A percentile compares a stretch with the other conserved stretches of the same genome.
These are phyloP conservation scores for Spea hammondii DNA, from an alignment of 2,797 vertebrate species.

Conservation along the genomic window DNA sequence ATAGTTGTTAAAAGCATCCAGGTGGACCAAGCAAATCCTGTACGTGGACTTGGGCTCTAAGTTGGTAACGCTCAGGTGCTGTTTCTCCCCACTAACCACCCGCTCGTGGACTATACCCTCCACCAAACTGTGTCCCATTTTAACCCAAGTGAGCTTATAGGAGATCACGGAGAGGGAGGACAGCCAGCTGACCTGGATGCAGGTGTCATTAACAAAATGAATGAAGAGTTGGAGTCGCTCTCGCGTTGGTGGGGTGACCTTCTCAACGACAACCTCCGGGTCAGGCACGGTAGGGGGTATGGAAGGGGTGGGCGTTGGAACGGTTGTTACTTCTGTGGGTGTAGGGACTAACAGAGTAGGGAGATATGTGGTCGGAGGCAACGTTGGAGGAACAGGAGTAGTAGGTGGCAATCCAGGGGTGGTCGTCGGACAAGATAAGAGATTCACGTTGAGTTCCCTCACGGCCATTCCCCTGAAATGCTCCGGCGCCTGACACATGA, in stretches of 20 bases:
- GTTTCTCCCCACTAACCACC: slow-evolving; percentile 83
- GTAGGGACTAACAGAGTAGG: slow-evolving; percentile 57
- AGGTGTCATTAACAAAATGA: slow-evolving; percentile 85
- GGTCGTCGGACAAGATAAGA: slow-evolving; percentile 81
- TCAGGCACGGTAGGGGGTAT: slow-evolving; percentile 67
- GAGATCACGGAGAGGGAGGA: slow-evolving; percentile 86
- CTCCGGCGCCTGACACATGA: slow-evolving; percentile 94
- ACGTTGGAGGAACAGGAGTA: slow-evolving; percentile 74
- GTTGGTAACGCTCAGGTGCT: slow-evolving; percentile 78
- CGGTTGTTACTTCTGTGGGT: slow-evolving; percentile 60
- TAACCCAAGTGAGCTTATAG: slow-evolving; percentile 96
- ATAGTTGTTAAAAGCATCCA: slow-evolving; percentile 90
- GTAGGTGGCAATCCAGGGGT: slow-evolving; percentile 65
- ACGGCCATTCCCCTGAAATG: slow-evolving; percentile 92
- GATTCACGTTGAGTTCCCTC: slow-evolving; percentile 86
- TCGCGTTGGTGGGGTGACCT: slow-evolving; percentile 69
- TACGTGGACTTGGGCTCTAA: slow-evolving; percentile 91
- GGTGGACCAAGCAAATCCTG: slow-evolving; percentile 88
- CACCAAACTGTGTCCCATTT: slow-evolving; percentile 87
- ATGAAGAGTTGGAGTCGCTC: slow-evolving; percentile 87
- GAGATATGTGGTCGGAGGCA: slow-evolving; percentile 58
- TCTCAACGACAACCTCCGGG: slow-evolving; percentile 62
- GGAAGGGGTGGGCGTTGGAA: slow-evolving; percentile 64
- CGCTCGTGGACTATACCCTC: slow-evolving; percentile 86
- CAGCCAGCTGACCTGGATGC: slow-evolving; percentile 89